Evolutionary conservation across 37 sponge, comb jelly and placozoan species (phyloP), one percentile per base, ranked within the genome.

Genomic region (Theonella swinhoei): DNA sequence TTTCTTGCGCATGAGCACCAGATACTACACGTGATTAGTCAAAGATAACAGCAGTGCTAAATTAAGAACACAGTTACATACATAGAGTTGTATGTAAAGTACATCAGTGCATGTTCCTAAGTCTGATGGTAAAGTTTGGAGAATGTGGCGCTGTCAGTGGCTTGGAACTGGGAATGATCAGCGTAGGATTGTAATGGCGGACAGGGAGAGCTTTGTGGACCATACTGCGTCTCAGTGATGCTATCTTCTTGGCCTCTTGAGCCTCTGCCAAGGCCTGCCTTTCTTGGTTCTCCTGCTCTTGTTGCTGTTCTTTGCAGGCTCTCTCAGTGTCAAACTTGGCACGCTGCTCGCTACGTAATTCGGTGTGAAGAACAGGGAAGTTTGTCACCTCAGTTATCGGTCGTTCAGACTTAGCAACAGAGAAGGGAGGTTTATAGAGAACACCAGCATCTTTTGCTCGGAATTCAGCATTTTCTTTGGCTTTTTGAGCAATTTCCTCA

Each of bases 151-250:
- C 4, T 14, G 94, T 94, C 34, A 80, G 43, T 26, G 75, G 73
- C 63, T 68, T 84, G 32, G 76, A 77, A 39, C 88, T 85, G 7
- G 76, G 79, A 3, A 62, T 61, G 35, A 94, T 71, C 3, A 60
- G 36, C 0, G 86, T 39, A 29, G 88, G 80, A 5, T 65, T 61
- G 77, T 85, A 90, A 59, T 90, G 88, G 2, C 62, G 76, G 31
- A 94, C 63, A 33, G 94, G 91, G 66, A 84, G 85, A 29, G 94
- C 94, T 59, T 94, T 83, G 78, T 94, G 91, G 24, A 90, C 91
- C 64, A 94, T 37, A 22, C 58, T 71, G 43, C 76, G 75, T 34
- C 94, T 77, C 60, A 76, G 71, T 39, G 76, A 76, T 39, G 43
- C 70, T 0, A 94, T 2, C 47, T 76, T 60, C 70, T 83, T 77